Conservation (phyloP, 2,797 vertebrate species). For the Neostethus bicornis region DNA sequence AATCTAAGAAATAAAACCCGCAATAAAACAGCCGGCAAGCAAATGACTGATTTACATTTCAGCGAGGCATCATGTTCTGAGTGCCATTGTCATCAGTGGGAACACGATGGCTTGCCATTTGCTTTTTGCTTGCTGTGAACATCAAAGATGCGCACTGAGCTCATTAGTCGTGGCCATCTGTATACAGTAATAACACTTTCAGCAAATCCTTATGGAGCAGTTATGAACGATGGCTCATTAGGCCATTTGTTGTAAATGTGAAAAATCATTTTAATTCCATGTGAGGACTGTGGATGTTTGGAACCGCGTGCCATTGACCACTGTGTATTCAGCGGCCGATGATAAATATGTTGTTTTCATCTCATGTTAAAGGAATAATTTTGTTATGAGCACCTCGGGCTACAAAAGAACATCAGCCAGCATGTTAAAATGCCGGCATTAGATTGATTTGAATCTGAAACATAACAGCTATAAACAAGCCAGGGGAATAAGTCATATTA, state of each 20-base stretch:
- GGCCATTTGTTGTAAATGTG: conserved; percentile 58
- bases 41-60: conserved; percentile 70
- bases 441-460: conserved; percentile 54
- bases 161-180: conserved; percentile 84
- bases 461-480: conserved; percentile 60
- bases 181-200: conserved; percentile 69
- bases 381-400: conserved; percentile 13
- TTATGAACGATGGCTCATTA: conserved; percentile 68
- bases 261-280: conserved; percentile 44
- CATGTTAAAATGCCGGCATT: conserved; percentile 19
- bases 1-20: conserved; percentile 50
- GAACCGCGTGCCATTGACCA: conserved; percentile 32
- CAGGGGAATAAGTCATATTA: conserved; percentile 58
- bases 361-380: conserved; percentile 18
- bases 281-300: conserved; percentile 33
- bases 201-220: conserved; percentile 67
- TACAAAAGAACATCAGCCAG: conserved; percentile 26
- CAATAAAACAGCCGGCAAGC: conserved; percentile 58
- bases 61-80: conserved; percentile 52
- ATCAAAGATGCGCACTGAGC: conserved; percentile 75
- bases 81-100: conserved; percentile 66
- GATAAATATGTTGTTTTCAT: conserved; percentile 33
- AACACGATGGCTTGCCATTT: conserved; percentile 65
- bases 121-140: conserved; percentile 66
- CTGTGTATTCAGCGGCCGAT: conserved; percentile 40